These are phyloP conservation scores for Syrrhaptes paradoxus DNA, from an alignment of 2,113 vertebrate genomes.

Conservation along the genomic window DNA sequence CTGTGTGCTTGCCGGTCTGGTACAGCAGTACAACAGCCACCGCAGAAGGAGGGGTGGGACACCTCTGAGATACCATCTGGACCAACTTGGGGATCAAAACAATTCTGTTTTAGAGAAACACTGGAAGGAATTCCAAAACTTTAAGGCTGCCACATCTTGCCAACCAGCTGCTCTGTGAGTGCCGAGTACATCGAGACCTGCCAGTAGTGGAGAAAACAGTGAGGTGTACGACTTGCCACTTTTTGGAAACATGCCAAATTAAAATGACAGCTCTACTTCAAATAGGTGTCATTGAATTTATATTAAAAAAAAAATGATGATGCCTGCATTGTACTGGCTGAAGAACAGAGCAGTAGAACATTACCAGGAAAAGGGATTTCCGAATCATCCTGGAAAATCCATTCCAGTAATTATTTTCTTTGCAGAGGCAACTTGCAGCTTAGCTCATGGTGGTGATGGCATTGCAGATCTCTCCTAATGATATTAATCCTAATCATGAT, in stretches of 20 bases:
- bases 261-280: background rate
- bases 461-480: background rate
- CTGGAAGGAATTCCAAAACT: background rate
- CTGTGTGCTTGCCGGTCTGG: background rate
- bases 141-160: background rate
- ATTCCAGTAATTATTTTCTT: background rate
- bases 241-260: background rate
- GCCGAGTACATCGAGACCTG: background rate
- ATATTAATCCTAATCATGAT: background rate
- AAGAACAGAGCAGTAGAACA: background rate
- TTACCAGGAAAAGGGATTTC: background rate
- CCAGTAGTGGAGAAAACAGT: background rate
- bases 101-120: background rate
- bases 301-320: background rate
- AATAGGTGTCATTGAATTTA: background rate
- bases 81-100: background rate
- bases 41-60: background rate
- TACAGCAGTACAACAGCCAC: background rate
- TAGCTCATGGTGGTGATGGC: background rate
- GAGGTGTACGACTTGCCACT: background rate
- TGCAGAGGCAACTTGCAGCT: background rate
- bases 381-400: background rate
- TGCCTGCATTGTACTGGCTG: background rate
- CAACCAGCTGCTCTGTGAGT: background rate
- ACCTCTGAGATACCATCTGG: background rate